Percentiles rank a stretch among this genome's conserved stretches.
phyloP scores from a whole-genome alignment of 2,797 vertebrate species.

The Schizopygopsis malacanthus region DNA sequence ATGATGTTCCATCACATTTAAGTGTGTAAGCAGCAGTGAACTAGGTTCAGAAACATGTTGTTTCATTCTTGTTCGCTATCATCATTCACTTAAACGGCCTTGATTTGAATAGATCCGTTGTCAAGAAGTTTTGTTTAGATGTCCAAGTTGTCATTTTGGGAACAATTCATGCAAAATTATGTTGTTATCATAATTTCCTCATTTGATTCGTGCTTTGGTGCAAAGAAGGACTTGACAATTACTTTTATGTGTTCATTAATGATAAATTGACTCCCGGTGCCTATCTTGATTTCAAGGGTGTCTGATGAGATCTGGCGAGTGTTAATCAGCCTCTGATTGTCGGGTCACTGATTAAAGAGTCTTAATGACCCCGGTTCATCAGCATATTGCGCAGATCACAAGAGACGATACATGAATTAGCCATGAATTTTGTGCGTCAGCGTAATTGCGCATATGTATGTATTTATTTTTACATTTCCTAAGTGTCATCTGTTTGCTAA shows the following conservation, averaged over 20 bases:
- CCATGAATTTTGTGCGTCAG: neutral
- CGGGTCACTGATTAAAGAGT: constrained; percentile 51
- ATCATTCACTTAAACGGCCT: constrained; percentile 25
- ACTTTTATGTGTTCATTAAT: constrained; percentile 20
- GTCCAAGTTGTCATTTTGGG: neutral
- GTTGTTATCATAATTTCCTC: neutral
- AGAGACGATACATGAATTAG: constrained; percentile 16
- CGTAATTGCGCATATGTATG: neutral
- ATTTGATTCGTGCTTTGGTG: constrained; percentile 13
- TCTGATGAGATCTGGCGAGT: constrained; percentile 48
- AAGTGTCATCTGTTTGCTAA: neutral
- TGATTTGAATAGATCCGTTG: constrained; percentile 25
- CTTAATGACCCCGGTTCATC: constrained; percentile 39
- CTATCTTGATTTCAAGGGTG: constrained; percentile 38
- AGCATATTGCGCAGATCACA: constrained; percentile 10
- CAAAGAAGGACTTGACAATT: constrained; percentile 2
- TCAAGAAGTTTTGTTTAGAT: constrained; percentile 30
- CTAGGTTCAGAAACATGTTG: neutral
- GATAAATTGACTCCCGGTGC: constrained; percentile 26
- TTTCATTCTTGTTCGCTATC: constrained; percentile 4
- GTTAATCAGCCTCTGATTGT: constrained; percentile 56
- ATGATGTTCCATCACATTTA: neutral
- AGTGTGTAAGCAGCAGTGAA: neutral
- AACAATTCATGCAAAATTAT: neutral
- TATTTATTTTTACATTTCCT: neutral